phyloP scores from a whole-genome alignment of 2,113 vertebrate species.

The Entosphenus tridentatus region DNA sequence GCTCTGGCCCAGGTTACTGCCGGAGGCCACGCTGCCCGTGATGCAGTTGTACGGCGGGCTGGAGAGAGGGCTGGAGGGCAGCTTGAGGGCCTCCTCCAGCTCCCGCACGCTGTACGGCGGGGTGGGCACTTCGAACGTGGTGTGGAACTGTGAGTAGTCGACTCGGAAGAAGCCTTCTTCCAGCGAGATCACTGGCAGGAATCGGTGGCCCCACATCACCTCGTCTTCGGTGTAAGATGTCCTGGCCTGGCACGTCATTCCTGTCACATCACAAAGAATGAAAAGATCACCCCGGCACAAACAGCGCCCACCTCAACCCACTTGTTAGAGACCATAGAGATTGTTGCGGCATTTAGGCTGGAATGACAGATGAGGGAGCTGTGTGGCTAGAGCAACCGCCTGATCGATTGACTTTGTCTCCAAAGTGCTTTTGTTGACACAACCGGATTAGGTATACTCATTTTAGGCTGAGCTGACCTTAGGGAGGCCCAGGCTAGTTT shows the following conservation, averaged over 20 bases:
- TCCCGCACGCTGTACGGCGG: constrained; percentile 50
- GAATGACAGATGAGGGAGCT: too few species aligned
- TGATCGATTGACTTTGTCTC: too few species aligned
- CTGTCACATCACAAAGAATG: constrained; percentile 15
- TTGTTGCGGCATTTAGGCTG: too few species aligned
- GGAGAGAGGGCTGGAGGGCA: constrained; percentile 24
- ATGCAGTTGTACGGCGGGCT: constrained; percentile 16
- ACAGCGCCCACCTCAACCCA: too few species aligned
- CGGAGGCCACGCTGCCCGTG: constrained; percentile 25
- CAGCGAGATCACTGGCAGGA: constrained; percentile 58
- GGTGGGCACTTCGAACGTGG: constrained; percentile 50
- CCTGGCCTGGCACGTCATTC: constrained; percentile 61
- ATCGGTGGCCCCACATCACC: constrained; percentile 57
- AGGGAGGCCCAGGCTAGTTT: too few species aligned
- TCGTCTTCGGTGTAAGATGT: constrained; percentile 67
- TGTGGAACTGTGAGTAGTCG: constrained; percentile 61
- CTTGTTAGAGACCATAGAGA: too few species aligned
- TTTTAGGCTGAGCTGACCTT: too few species aligned
- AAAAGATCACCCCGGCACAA: neutral
- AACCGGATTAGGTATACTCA: too few species aligned
- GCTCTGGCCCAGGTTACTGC: constrained; percentile 7
- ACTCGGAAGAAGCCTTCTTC: constrained; percentile 69
- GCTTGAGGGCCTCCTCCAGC: constrained; percentile 36
- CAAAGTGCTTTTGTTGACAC: too few species aligned
- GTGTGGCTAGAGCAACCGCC: too few species aligned